Evolutionary conservation across 1,140 invertebrate genomes (phyloP), one percentile per base, ranked within the genome.

Genomic region (Calliopsis andreniformis): DNA sequence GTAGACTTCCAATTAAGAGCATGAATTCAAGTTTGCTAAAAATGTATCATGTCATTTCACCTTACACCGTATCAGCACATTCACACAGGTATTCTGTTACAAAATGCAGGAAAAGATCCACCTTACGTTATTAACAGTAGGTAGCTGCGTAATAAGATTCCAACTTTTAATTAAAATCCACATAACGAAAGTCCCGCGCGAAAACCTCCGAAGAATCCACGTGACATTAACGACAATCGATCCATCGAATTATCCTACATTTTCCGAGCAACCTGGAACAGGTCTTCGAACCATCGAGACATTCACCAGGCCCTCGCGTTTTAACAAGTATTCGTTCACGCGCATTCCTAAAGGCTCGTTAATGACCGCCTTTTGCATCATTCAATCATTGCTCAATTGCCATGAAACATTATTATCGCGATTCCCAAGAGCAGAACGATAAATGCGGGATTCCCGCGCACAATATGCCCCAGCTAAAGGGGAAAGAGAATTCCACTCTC

Each of bases 401-500:
- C 70, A 47, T 42, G 59, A 59, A 71, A 71, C 69, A 71, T 71
- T 71, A 71, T 71, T 71, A 71, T 71, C 58, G 47, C 58, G 67
- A 71, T 71, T 63, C 69, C 47, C 45, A 45, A 62, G 58, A 51
- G 45, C 35, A 58, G 58, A 64, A 53, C 59, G 70, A 72, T 72
- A 72, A 72, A 62, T 55, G 70, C 58, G 16, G 59, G 47, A 47
- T 53, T 32, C 69, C 42, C 20, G 30, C n/a, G 12, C 69, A 30
- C 58, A 35, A 58, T 32, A 30, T 35, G 43, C 32, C 0, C 58
- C n/a, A n/a, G 32, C 45, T 43, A 59, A 58, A 45, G 1, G 35
- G 39, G 18, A n/a, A n/a, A 35, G 62, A 49, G 43, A 47, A 64
- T 64, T 49, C n/a, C 61, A 18, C 62, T 42, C 30, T 39, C 35